Conservation (phyloP, 2,888 invertebrate genomes). For the Apamea monoglypha region DNA sequence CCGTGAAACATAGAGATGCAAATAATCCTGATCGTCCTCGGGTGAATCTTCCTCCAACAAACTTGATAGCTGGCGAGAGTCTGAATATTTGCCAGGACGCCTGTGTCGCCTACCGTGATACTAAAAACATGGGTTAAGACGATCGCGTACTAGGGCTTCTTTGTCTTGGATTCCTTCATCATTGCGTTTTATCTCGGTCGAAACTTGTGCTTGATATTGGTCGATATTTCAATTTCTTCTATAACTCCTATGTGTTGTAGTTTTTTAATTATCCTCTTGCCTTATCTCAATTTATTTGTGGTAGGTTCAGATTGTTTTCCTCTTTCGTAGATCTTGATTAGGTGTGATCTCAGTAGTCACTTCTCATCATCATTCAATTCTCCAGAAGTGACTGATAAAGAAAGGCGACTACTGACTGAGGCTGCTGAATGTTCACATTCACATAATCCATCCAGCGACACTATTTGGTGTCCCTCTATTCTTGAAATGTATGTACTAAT, state of each 20-base stretch:
- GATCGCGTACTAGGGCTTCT: not conserved
- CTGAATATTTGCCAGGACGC: not conserved
- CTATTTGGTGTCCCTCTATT: not conserved
- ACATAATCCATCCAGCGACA: not conserved
- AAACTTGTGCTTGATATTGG: not conserved
- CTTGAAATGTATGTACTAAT: not conserved
- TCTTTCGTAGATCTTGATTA: not conserved
- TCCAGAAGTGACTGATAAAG: too few relatives aligned
- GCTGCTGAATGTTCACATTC: not conserved
- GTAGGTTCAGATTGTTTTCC: not conserved
- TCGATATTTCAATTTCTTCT: not conserved
- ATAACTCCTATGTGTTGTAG: not conserved
- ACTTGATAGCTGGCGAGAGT: conserved; percentile 7
- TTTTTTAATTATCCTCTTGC: not conserved
- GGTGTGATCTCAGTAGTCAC: not conserved
- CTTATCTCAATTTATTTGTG: not conserved
- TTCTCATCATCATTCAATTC: not conserved
- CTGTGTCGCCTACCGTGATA: too few relatives aligned
- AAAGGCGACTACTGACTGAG: too few relatives aligned
- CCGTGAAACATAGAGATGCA: not conserved
- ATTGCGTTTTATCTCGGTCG: not conserved
- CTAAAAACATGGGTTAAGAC: not conserved
- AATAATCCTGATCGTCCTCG: not conserved
- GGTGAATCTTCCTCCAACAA: conserved; percentile 10
- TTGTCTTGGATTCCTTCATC: not conserved